Base-by-base conservation (phyloP, 2,113 vertebrate species). In the Leucosticte australis region DNA sequence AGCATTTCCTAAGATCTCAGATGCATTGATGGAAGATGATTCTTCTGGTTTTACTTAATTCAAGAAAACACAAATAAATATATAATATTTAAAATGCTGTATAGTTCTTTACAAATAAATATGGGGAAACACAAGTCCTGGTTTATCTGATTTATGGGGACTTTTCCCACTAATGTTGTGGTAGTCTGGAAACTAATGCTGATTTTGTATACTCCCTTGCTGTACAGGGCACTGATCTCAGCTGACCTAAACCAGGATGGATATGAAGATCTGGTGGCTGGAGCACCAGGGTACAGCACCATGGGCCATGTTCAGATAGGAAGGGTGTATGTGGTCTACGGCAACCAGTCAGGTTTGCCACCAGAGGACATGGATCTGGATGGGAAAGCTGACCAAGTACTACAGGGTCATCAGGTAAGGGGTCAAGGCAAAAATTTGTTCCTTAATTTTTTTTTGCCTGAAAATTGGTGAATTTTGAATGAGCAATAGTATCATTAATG, bases 241-340 rank as follows among this genome's bases (percentile, higher is more conserved):
- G 97, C 97, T 31, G 98, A 98, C 90, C 77, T 98, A 55, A 98
- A 98, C 90, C 96, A 92, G 69, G 98, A 98, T 22, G 98, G 98
- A 33, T 75, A 87, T 1, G 95, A 95, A 4, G 98, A 98, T 89
- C 93, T 98, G 42, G 91, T 98, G 68, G 96, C 89, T 47, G 98
- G 98, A 6, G 98, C 98, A 11, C 98, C 98, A 0, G 98, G 98
- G 27, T 98, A 98, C 44, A 98, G 98, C 93, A 95, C 8, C 2
- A 15, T 96, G 2, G 98, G 98, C 87, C 96, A 1, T 24, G 2
- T 98, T 83, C 98, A 98, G 55, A 71, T 94, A 10, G 98, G 98
- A 39, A 96, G 98, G 2, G 97, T 98, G 7, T 98, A 98, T 46
- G 62, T 98, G 64, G 20, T 98, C 60, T 97, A 98, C 3, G 76